Conservation (phyloP, 2,113 vertebrate genomes). For the Neodon shergylaensis region DNA sequence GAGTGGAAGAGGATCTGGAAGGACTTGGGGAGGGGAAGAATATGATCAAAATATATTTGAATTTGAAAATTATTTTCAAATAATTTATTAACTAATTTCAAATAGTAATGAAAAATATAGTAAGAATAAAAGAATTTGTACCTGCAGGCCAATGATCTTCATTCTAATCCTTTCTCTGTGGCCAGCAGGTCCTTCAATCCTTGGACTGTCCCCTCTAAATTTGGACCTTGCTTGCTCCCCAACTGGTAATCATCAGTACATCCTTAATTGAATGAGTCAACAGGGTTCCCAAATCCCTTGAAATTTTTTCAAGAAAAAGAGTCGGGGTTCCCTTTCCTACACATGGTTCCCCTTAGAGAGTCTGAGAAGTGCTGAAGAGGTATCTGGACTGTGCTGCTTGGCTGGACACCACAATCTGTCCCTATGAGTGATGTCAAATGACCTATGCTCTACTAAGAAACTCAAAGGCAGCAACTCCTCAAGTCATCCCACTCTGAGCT, state of each 20-base stretch:
- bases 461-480: fast-evolving
- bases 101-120: background rate
- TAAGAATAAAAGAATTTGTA: background rate
- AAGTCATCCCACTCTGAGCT: fast-evolving
- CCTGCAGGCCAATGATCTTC: background rate
- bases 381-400: too few relatives aligned
- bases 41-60: too few relatives aligned
- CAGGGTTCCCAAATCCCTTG: background rate
- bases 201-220: background rate
- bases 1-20: background rate
- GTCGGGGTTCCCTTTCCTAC: background rate
- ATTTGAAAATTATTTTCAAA: background rate
- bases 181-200: background rate
- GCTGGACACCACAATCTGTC: too few relatives aligned
- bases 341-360: background rate
- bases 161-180: background rate
- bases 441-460: fast-evolving
- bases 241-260: background rate
- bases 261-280: background rate
- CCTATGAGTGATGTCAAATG: fast-evolving
- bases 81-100: too few relatives aligned
- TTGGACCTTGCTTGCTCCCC: background rate
- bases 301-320: background rate
- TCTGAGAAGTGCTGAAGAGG: background rate
- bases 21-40: background rate